Percentiles rank a stretch among this genome's conserved stretches.
Conservation (phyloP, 2,888 invertebrate genomes). For the Plutella xylostella region DNA sequence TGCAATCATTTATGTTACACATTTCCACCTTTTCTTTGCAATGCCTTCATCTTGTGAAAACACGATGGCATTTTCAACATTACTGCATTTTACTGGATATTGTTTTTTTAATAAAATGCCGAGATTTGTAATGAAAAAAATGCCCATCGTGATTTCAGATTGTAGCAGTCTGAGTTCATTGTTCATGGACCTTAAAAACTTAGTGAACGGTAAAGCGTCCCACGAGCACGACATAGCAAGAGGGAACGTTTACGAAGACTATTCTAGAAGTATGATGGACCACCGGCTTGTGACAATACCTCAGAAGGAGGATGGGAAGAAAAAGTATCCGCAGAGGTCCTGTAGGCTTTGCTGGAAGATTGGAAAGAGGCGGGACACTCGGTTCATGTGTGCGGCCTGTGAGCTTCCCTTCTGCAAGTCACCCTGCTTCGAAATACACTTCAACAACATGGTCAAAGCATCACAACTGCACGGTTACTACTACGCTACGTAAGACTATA, state of each 20-base stretch:
- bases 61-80: conserved; percentile 71
- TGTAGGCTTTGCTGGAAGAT: conserved; percentile 64
- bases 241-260: conserved; percentile 40
- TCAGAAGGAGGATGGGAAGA: conserved; percentile 67
- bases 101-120: conserved; percentile 18
- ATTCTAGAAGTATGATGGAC: conserved; percentile 37
- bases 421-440: conserved; percentile 62
- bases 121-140: conserved; percentile 47
- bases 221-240: conserved; percentile 41
- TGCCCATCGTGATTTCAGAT: conserved; percentile 71
- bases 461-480: conserved; percentile 57
- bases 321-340: conserved; percentile 66
- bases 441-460: conserved; percentile 55
- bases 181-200: conserved; percentile 64
- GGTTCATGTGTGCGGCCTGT: conserved; percentile 63
- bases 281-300: conserved; percentile 62
- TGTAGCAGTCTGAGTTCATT: conserved; percentile 58
- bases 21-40: conserved; percentile 48
- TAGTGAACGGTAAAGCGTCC: conserved; percentile 60
- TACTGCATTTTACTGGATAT: conserved; percentile 22
- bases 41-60: conserved; percentile 53
- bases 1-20: conserved; percentile 56
- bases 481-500: conserved; percentile 28
- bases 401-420: conserved; percentile 63
- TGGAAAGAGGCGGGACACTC: conserved; percentile 57